These are phyloP conservation scores for Centropus bengalensis DNA, from an alignment of 2,113 vertebrate genomes.

Conservation along the genomic window DNA sequence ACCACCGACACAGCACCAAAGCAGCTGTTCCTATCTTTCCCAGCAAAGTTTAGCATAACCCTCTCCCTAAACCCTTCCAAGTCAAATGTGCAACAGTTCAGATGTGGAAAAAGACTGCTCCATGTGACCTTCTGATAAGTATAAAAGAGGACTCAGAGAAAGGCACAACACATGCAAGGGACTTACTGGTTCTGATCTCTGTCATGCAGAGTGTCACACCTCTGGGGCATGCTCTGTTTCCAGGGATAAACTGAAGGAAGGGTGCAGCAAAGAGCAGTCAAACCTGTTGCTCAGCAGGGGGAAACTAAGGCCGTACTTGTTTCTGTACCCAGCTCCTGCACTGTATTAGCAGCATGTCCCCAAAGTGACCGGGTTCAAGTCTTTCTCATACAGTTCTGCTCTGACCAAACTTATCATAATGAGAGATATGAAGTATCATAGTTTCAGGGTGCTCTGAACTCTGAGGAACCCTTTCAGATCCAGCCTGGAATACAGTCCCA, in stretches of 20 bases:
- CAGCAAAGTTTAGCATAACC: background rate
- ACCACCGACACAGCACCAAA: background rate
- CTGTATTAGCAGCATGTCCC: background rate
- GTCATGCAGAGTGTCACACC: background rate
- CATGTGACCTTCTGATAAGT: background rate
- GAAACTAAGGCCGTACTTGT: background rate
- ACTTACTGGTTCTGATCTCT: background rate
- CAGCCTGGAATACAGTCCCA: fast-evolving
- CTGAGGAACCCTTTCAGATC: background rate
- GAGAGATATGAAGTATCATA: background rate
- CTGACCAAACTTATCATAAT: background rate
- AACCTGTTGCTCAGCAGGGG: background rate
- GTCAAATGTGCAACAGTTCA: background rate
- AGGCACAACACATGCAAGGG: background rate
- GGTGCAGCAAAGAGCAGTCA: background rate
- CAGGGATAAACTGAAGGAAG: background rate
- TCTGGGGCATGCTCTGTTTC: background rate
- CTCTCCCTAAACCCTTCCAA: background rate
- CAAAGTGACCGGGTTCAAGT: background rate
- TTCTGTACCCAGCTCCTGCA: background rate
- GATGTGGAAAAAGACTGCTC: background rate
- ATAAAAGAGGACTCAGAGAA: background rate
- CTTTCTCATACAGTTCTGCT: background rate
- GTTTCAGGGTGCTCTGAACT: background rate
- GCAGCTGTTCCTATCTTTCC: background rate